Base-by-base conservation (phyloP, 2,888 invertebrate genomes). In the Physocephala rufipes region DNA sequence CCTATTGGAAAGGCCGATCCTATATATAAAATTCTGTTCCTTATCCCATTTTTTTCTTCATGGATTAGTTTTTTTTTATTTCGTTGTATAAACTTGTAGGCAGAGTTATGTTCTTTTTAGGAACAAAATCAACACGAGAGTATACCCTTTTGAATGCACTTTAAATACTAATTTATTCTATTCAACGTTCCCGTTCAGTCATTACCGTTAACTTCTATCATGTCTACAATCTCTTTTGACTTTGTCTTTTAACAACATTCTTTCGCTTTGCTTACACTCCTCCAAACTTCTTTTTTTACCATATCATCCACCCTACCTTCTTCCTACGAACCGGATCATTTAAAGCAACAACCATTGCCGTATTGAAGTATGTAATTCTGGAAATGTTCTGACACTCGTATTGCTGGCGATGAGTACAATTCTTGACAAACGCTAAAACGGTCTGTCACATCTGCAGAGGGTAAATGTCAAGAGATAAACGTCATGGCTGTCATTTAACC, bases 151-250 rank as follows among this genome's bases (percentile, higher is more conserved):
- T 68, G 30, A 61, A 49, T 68, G 30, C 49, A 24, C 61, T 61
- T 61, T 68, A 68, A 68, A 68, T 68, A 61, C 62, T 68, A 68
- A 68, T 68, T 68, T 68, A 68, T 68, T 62, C 68, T 36, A 21
- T 19, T 16, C 30, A 36, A 21, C 28, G 9, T 30, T 24, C 2
- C 26, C 59, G 1, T 16, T 30, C 28, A 1, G 28, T 13, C 28
- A 9, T 2, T 51, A 12, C 15, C 15, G 21, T 59, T n/a, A 15
- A 19, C 43, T 21, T 51, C 53, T 21, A 21, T 21, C 47, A 15
- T 26, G 24, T 13, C 24, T 59, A 4, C 21, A 30, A 30, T 7
- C 47, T 7, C 21, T 12, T 0, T 16, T n/a, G 2, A 12, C 30
- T 36, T 28, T 12, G n/a, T 16, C 19, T 19, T 19, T n/a, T 24